These are phyloP conservation scores for Oriolus oriolus DNA, from an alignment of 2,113 vertebrate genomes.

Conservation along the genomic window DNA sequence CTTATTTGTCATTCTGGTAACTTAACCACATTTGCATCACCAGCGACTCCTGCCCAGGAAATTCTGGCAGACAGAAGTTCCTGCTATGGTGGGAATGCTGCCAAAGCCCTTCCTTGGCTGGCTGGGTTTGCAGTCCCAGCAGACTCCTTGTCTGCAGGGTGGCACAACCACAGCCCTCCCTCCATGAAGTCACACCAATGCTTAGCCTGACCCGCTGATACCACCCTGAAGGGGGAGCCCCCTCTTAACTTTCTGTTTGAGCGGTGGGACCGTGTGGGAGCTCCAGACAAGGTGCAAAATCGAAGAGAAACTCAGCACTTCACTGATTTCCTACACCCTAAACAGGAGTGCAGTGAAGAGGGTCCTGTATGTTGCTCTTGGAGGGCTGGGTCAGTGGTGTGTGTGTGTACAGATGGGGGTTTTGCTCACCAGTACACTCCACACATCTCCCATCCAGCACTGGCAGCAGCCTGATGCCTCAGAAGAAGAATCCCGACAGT, in stretches of 20 bases:
- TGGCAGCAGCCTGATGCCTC: conserved; percentile 95
- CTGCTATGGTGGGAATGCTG: background rate
- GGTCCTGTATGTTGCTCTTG: fast-evolving
- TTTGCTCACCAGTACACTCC: conserved; percentile 39
- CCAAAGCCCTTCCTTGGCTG: background rate
- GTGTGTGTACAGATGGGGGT: background rate
- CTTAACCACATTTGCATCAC: background rate
- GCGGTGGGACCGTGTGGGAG: background rate
- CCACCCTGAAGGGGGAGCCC: background rate
- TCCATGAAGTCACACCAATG: background rate
- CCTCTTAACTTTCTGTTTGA: background rate
- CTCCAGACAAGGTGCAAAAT: background rate
- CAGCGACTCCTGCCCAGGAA: background rate
- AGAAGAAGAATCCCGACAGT: conserved; percentile 97
- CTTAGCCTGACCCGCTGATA: background rate
- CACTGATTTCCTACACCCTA: background rate
- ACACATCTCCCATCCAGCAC: conserved; percentile 71
- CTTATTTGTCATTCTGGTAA: background rate
- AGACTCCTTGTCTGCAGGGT: background rate
- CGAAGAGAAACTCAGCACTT: too few relatives aligned
- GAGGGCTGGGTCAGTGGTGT: too few relatives aligned
- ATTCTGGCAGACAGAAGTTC: background rate
- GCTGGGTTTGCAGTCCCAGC: background rate
- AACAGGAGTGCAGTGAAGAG: too few relatives aligned
- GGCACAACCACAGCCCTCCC: background rate